phyloP scores from a whole-genome alignment of 2,888 invertebrate species.

The Tipula unca region DNA sequence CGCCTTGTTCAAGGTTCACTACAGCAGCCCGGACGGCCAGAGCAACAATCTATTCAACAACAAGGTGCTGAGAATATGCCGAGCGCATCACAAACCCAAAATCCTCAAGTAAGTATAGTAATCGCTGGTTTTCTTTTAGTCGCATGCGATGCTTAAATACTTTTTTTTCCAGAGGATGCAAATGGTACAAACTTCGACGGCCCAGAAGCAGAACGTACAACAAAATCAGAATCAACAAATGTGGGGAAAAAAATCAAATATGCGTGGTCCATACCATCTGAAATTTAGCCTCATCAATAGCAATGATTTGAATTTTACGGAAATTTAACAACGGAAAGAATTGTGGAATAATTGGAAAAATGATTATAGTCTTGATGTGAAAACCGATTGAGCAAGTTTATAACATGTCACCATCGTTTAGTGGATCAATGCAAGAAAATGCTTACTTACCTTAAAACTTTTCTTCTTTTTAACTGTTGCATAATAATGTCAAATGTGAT shows the following conservation, averaged over 20 bases:
- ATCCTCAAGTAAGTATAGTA: slow-evolving; percentile 81
- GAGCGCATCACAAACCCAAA: slow-evolving; percentile 98
- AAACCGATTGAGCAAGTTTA: slow-evolving; percentile 37
- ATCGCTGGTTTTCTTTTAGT: slow-evolving; percentile 95
- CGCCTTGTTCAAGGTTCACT: slow-evolving; percentile 20
- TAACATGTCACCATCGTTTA: slow-evolving; percentile 28
- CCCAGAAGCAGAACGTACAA: slow-evolving; percentile 15
- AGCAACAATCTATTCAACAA: slow-evolving; percentile 59
- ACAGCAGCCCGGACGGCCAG: slow-evolving; percentile 32
- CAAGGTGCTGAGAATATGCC: slow-evolving; percentile 44
- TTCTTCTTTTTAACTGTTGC: too few species aligned
- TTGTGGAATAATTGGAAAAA: slow-evolving; percentile 99
- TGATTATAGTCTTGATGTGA: slow-evolving; percentile 63
- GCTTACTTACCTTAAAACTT: too few species aligned
- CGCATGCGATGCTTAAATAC: slow-evolving; percentile 91
- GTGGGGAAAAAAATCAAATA: too few species aligned
- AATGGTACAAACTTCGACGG: slow-evolving; percentile 21
- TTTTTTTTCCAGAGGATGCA: slow-evolving; percentile 90
- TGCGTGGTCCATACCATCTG: too few species aligned
- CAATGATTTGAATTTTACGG: too few species aligned
- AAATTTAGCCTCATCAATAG: too few species aligned
- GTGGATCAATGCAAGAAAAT: too few species aligned
- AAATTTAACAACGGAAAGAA: slow-evolving; percentile 83
- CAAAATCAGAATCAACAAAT: slow-evolving; percentile 32
- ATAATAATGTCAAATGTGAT: too few species aligned